A percentile compares a stretch with the other conserved stretches of the same genome.
Evolutionary conservation across 2,888 invertebrate species (phyloP).

Genomic region (Nysson spinosus): DNA sequence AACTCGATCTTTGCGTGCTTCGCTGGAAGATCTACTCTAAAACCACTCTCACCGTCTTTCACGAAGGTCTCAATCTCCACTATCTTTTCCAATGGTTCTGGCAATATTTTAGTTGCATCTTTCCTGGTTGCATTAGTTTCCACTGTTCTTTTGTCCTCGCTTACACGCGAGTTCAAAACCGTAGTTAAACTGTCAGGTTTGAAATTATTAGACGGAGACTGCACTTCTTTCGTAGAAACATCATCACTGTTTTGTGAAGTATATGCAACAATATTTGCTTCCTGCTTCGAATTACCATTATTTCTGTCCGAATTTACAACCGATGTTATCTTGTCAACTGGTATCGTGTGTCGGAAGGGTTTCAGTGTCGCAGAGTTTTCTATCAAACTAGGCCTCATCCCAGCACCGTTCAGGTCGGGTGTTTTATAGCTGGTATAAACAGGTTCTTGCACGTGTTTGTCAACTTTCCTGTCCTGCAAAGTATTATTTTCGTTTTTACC

Average conservation of each 20-base stretch:
- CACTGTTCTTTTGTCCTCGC: background rate
- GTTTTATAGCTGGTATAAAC: slow-evolving; percentile 74
- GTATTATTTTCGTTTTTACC: slow-evolving; percentile 40
- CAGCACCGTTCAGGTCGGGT: slow-evolving; percentile 68
- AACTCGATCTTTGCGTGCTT: slow-evolving; percentile 51
- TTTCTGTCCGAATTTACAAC: slow-evolving; percentile 36
- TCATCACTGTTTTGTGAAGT: background rate
- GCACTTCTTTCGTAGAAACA: background rate
- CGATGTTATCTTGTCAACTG: slow-evolving; percentile 72
- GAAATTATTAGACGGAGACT: too few species aligned
- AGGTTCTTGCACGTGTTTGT: slow-evolving; percentile 50
- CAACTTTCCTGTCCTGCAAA: slow-evolving; percentile 54
- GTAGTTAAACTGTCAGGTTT: too few species aligned
- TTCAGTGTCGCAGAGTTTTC: slow-evolving; percentile 70
- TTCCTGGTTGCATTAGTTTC: slow-evolving; percentile 11
- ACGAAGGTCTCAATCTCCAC: slow-evolving; percentile 56
- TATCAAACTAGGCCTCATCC: slow-evolving; percentile 66
- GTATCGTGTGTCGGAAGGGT: slow-evolving; percentile 74
- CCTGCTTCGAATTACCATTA: background rate
- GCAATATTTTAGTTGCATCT: slow-evolving; percentile 5
- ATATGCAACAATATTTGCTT: slow-evolving; percentile 1
- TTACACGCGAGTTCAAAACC: too few species aligned
- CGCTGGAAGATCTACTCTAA: slow-evolving; percentile 34
- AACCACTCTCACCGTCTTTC: slow-evolving; percentile 30
- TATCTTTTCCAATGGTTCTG: slow-evolving; percentile 38